phyloP scores from a whole-genome alignment of 2,888 invertebrate species.

The Aromia moschata region DNA sequence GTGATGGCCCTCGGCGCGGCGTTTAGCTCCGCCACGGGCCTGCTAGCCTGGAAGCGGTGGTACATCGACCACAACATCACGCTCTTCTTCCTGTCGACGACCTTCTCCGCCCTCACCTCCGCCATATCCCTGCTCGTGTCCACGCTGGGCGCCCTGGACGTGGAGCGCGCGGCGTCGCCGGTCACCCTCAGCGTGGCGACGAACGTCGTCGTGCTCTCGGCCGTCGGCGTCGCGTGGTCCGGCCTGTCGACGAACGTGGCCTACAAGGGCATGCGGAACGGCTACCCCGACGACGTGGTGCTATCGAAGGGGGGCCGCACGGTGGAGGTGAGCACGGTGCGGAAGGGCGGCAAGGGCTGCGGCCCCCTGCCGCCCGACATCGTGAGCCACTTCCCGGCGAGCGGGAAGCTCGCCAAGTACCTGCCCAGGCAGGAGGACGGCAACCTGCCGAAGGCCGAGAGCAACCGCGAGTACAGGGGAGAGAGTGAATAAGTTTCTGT shows the following conservation, averaged over 20 bases:
- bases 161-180: constrained; percentile 28
- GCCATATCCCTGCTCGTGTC: constrained; percentile 53
- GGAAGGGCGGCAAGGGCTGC: constrained; percentile 67
- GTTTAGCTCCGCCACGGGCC: constrained; percentile 66
- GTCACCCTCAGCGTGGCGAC: constrained; percentile 55
- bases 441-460: constrained; percentile 59
- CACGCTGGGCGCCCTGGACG: constrained; percentile 29
- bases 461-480: constrained; percentile 63
- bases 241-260: constrained; percentile 69
- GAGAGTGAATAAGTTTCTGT: constrained; percentile 62
- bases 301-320: constrained; percentile 64
- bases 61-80: constrained; percentile 74
- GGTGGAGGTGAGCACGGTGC: constrained; percentile 66
- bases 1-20: constrained; percentile 66
- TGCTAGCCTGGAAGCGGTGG: constrained; percentile 73
- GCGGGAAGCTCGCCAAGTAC: constrained; percentile 65
- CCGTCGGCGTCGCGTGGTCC: constrained; percentile 70
- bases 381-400: constrained; percentile 66
- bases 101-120: constrained; percentile 67
- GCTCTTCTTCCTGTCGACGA: constrained; percentile 69
- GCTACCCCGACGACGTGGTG: constrained; percentile 67
- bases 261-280: constrained; percentile 70
- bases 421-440: constrained; percentile 58
- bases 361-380: constrained; percentile 66
- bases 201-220: constrained; percentile 68